Evolutionary conservation across 53 echinoderm and acorn worm species (phyloP).

Genomic region (Crossaster papposus): DNA sequence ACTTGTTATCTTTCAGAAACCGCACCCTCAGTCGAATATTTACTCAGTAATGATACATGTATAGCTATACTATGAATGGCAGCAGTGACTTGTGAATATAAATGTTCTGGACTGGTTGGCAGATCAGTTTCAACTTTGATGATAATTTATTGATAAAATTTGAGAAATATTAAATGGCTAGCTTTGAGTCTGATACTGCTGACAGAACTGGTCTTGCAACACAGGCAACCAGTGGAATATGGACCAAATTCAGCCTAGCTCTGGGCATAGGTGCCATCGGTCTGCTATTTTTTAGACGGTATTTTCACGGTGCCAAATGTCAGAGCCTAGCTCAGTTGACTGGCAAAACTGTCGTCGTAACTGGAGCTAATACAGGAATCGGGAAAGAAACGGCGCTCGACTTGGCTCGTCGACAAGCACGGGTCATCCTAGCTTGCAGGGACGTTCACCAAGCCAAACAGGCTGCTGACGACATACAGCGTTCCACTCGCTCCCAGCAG

Average conservation of each 20-base stretch:
- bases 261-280: slow-evolving; percentile 50
- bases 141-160: neutral
- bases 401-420: slow-evolving; percentile 77
- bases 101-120: no score
- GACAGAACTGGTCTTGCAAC: neutral
- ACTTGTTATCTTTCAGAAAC: no score
- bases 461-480: slow-evolving; percentile 74
- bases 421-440: slow-evolving; percentile 92
- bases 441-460: slow-evolving; percentile 69
- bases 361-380: slow-evolving; percentile 94
- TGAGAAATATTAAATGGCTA: neutral
- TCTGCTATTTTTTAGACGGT: slow-evolving; percentile 55
- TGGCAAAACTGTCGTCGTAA: slow-evolving; percentile 89
- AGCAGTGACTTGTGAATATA: no score
- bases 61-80: no score
- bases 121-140: no score
- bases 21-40: no score
- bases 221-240: neutral
- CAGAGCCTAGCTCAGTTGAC: slow-evolving; percentile 65
- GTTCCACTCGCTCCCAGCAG: slow-evolving; percentile 61
- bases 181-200: neutral
- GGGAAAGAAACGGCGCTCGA: slow-evolving; percentile 88
- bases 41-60: no score
- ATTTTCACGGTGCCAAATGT: slow-evolving; percentile 71
- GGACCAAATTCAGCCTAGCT: slow-evolving; percentile 25